A percentile compares a stretch with the other conserved stretches of the same genome.
phyloP scores from a whole-genome alignment of 2,113 vertebrate genomes.

The Gymnobelideus leadbeateri region DNA sequence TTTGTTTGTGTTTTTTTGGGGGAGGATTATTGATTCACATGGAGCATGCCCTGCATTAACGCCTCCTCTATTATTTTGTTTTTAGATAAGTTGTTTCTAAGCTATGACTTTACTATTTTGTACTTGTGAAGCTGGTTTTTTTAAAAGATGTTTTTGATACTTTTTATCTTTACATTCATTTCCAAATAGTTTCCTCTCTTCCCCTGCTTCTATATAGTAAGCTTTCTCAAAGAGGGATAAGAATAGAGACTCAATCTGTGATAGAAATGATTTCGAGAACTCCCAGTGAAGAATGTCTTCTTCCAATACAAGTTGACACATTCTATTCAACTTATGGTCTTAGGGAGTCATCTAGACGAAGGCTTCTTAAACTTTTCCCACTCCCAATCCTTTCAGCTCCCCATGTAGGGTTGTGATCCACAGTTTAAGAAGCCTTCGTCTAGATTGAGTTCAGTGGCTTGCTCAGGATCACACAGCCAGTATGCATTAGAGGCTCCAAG shows the following conservation, averaged over 20 bases:
- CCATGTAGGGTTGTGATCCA: no score
- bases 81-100: neutral
- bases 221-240: neutral
- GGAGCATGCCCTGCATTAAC: neutral
- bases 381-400: no score
- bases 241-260: neutral
- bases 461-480: neutral
- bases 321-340: neutral
- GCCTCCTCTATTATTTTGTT: neutral
- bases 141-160: neutral
- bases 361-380: no score
- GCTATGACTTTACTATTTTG: neutral
- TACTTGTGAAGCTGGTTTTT: neutral
- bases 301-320: neutral
- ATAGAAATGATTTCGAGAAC: neutral
- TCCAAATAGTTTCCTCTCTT: neutral
- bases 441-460: neutral
- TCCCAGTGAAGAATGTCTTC: neutral
- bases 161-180: neutral
- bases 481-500: neutral
- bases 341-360: neutral
- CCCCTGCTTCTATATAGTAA: neutral
- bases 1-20: neutral
- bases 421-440: neutral
- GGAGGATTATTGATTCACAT: neutral